phyloP scores from a whole-genome alignment of 2,888 invertebrate species.

The Antheraea yamamai region DNA sequence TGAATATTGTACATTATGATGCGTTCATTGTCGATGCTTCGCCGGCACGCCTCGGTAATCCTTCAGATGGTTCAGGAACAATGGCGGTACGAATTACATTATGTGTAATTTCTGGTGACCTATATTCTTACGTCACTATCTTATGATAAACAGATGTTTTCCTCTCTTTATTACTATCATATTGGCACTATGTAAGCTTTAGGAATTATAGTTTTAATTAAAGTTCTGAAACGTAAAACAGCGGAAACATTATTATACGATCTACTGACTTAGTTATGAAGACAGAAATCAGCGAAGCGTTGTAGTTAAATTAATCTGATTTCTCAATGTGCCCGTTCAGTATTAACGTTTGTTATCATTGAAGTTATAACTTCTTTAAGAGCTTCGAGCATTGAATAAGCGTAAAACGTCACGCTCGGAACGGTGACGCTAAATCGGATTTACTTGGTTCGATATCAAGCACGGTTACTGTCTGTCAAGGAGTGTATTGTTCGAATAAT shows the following conservation, averaged over 20 bases:
- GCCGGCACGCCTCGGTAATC: constrained; percentile 23
- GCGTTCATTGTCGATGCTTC: constrained; percentile 32
- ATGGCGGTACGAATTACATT: constrained; percentile 20
- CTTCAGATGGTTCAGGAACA: constrained; percentile 22
- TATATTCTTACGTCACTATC: neutral
- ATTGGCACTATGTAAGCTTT: neutral
- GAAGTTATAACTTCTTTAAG: no score
- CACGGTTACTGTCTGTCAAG: no score
- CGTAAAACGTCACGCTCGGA: no score
- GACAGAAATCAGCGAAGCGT: neutral
- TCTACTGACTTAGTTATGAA: neutral
- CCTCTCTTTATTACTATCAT: neutral
- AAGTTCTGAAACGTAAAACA: neutral
- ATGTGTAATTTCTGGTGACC: constrained; percentile 10
- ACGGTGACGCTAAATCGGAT: no score
- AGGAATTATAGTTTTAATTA: neutral
- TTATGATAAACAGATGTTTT: neutral
- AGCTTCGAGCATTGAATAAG: no score
- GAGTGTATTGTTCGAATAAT: no score
- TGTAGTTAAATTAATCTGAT: neutral
- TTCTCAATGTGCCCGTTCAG: no score
- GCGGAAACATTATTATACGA: neutral
- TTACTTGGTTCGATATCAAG: no score
- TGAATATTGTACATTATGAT: constrained; percentile 32
- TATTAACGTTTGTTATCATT: no score